phyloP scores from a whole-genome alignment of 2,888 invertebrate genomes.

The Caenorhabditis sulstoni region DNA sequence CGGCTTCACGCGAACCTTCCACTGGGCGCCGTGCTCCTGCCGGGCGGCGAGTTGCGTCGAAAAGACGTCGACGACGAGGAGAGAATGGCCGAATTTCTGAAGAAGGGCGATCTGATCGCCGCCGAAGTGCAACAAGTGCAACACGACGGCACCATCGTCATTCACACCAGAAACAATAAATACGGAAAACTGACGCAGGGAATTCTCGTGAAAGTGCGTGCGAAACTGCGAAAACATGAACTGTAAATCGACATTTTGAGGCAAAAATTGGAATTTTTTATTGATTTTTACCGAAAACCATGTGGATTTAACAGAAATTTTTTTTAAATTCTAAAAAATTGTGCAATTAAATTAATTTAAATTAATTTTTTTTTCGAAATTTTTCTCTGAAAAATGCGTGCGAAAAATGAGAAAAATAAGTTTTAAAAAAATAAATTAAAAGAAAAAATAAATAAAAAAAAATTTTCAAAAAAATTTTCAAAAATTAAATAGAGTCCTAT shows the following conservation, averaged over 20 bases:
- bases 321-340: no score
- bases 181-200: conserved; percentile 90
- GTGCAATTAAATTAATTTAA: no score
- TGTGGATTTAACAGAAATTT: no score
- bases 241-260: no score
- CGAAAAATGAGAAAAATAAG: no score
- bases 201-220: conserved; percentile 70
- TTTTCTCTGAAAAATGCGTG: no score
- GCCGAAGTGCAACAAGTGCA: conserved; percentile 84
- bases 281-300: background rate
- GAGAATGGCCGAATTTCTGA: conserved; percentile 94
- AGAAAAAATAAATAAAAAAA: no score
- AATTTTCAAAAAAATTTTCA: no score
- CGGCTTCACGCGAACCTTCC: conserved; percentile 89
- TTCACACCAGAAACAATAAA: conserved; percentile 95
- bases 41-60: conserved; percentile 89
- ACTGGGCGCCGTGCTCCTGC: conserved; percentile 94
- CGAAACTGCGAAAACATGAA: no score
- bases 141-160: conserved; percentile 91
- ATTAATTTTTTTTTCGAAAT: no score
- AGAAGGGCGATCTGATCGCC: conserved; percentile 96
- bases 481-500: no score
- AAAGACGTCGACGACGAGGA: conserved; percentile 87
- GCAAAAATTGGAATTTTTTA: conserved; percentile 16
- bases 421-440: no score